Evolutionary conservation across 1,140 invertebrate genomes (phyloP), one percentile per base, ranked within the genome.

Genomic region (Vollenhovia emeryi): DNA sequence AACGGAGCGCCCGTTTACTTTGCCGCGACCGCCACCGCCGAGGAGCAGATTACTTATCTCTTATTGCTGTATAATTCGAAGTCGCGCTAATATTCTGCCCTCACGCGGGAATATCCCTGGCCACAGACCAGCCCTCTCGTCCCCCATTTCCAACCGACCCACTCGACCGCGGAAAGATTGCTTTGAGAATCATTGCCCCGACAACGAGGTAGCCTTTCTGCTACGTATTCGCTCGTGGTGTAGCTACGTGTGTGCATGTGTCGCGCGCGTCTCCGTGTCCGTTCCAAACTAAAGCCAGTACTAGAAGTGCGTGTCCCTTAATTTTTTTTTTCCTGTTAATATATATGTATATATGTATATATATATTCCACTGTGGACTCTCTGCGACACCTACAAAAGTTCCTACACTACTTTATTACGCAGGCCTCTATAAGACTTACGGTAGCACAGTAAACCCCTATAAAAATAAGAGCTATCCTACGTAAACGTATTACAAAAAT

Each of bases 381-480:
- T 87, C 78, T 84, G 89, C 86, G 85, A 62, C 89, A 85, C 86
- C 91, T 91, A 90, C 87, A 91, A 92, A 92, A 92, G 90, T 92
- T 86, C 93, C 91, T 93, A 92, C 91, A 76, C 87, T 89, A 89
- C 91, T 85, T 90, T 90, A 91, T 90, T 94, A 93, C 92, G 93
- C 94, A 95, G 94, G 93, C 94, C 94, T 94, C 93, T 95, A 89
- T 68, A 95, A 94, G 94, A 95, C 93, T 95, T 94, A 94, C 94
- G 93, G 87, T 95, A 95, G 94, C 94, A 95, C 92, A 93, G 92
- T 95, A 95, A 95, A 95, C 92, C 93, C 94, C 94, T 95, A 95
- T 95, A 95, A 95, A 95, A 95, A 95, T 95, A 95, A 95, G 90
- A 94, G 94, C 94, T 95, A 95, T 95, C 87, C 94, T 95, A 95